Evolutionary conservation across 2,113 vertebrate species (phyloP).

Genomic region (Charadrius vociferus): DNA sequence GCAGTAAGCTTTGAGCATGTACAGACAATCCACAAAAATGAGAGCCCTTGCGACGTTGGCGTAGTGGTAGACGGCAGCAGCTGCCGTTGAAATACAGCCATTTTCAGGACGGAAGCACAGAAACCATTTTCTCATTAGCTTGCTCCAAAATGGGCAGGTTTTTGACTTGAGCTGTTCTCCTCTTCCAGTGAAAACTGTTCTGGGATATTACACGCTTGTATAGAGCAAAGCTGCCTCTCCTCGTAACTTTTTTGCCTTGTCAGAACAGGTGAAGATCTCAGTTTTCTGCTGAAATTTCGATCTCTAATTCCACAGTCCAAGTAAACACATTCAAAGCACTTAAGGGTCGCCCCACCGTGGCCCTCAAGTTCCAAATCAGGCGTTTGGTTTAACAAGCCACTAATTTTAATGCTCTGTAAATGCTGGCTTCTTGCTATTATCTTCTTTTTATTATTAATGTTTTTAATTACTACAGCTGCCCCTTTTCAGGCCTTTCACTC

Average conservation of each 20-base stretch:
- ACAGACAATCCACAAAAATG: background rate
- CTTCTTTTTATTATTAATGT: background rate
- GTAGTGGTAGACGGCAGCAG: background rate
- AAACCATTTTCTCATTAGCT: background rate
- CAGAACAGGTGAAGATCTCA: background rate
- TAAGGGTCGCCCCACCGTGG: background rate
- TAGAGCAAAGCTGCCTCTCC: background rate
- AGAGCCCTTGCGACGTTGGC: background rate
- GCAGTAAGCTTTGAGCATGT: background rate
- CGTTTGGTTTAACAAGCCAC: background rate
- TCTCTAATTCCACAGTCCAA: background rate
- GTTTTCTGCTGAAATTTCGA: background rate
- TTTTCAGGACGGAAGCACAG: conserved; percentile 8
- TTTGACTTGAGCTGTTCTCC: background rate
- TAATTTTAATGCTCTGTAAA: background rate
- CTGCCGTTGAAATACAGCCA: background rate
- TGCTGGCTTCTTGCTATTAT: background rate
- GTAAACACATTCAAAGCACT: background rate
- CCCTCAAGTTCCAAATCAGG: background rate
- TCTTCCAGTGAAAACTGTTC: background rate
- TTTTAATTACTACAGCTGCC: background rate
- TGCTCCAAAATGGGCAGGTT: background rate
- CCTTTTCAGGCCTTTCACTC: background rate
- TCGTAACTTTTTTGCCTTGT: background rate
- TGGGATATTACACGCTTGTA: background rate